Evolutionary conservation across 2,797 vertebrate genomes (phyloP).

Genomic region (Chromis chromis): DNA sequence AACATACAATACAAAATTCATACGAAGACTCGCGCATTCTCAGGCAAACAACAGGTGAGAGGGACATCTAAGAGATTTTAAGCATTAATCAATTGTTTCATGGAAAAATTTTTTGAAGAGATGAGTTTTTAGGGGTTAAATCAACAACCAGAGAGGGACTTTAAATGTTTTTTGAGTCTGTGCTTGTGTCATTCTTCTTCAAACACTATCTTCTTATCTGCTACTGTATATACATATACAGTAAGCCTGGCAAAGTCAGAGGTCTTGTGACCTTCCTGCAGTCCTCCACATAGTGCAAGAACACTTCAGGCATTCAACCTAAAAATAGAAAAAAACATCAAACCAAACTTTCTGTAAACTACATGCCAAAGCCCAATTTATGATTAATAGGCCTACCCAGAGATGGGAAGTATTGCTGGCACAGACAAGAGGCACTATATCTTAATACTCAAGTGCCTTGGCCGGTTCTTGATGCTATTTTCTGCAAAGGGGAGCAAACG

Average conservation of each 20-base stretch:
- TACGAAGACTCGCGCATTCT: no score
- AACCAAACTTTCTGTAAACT: constrained; percentile 33
- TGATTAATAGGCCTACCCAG: constrained; percentile 62
- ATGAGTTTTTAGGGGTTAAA: no score
- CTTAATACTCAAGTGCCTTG: constrained; percentile 48
- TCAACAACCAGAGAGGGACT: no score
- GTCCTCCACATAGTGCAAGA: constrained; percentile 17
- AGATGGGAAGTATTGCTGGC: constrained; percentile 51
- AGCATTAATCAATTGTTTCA: no score
- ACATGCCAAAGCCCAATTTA: constrained; percentile 29
- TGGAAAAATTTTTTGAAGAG: no score
- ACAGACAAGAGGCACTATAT: constrained; percentile 44
- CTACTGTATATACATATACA: not conserved
- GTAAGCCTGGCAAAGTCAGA: not conserved
- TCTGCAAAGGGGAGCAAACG: constrained; percentile 53
- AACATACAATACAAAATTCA: no score
- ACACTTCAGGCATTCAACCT: constrained; percentile 22
- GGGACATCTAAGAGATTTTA: no score
- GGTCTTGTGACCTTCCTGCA: constrained; percentile 2
- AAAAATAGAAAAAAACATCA: constrained; percentile 35
- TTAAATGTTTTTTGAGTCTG: no score
- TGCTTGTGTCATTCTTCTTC: no score
- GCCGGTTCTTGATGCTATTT: constrained; percentile 51
- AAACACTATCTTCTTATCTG: not conserved
- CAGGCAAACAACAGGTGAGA: no score